phyloP scores from a whole-genome alignment of 2,888 invertebrate genomes.

The Buathra laborator region DNA sequence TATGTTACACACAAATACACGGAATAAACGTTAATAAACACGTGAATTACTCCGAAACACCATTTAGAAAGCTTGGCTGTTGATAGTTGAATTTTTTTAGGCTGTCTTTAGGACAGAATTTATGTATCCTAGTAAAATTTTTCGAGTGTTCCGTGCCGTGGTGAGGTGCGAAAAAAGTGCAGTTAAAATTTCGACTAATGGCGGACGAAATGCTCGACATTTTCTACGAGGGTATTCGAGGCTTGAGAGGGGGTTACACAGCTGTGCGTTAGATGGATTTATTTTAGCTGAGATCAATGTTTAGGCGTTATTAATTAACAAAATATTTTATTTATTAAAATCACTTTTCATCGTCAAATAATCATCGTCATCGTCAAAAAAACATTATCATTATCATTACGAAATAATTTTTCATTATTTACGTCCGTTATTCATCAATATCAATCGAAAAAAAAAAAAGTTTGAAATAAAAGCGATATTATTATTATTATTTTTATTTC shows the following conservation, averaged over 20 bases:
- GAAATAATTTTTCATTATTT: no score
- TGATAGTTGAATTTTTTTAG: slow-evolving; percentile 34
- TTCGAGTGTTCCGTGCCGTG: neutral
- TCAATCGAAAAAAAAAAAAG: no score
- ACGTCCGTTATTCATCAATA: no score
- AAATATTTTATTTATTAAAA: no score
- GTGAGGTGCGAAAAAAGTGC: neutral
- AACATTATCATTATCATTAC: no score
- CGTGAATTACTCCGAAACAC: neutral
- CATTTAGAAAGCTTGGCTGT: slow-evolving; percentile 32
- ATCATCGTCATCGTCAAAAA: no score
- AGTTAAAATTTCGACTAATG: no score
- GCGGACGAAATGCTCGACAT: no score
- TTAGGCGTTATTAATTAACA: neutral
- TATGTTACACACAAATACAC: slow-evolving; percentile 8
- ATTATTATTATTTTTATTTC: no score
- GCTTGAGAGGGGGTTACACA: neutral
- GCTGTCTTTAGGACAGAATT: slow-evolving; percentile 52
- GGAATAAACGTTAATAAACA: neutral
- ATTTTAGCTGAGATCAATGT: slow-evolving; percentile 7
- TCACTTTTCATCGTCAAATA: no score
- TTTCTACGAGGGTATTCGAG: neutral
- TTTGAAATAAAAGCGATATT: no score
- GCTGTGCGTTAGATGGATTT: slow-evolving; percentile 1
- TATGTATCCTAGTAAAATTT: slow-evolving; percentile 21